These are phyloP conservation scores for Paratrypauchen microcephalus DNA, from an alignment of 2,797 vertebrate species.

Conservation along the genomic window DNA sequence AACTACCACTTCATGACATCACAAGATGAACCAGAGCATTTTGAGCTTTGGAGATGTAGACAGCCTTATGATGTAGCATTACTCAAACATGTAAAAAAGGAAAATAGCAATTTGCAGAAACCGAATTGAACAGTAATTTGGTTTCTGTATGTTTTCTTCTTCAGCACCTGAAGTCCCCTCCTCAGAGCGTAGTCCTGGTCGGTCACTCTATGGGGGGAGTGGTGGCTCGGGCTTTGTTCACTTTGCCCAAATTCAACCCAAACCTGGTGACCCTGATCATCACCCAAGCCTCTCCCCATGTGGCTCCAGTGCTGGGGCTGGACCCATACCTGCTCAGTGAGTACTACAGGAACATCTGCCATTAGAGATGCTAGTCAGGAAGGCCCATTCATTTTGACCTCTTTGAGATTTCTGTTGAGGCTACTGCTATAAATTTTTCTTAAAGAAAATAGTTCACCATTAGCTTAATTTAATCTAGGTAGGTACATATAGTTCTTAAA, in stretches of 20 bases:
- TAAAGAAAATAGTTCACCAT: too few species aligned
- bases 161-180: constrained; percentile 83
- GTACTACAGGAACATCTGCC: not conserved
- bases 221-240: constrained; percentile 91
- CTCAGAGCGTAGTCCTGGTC: constrained; percentile 87
- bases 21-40: too few species aligned
- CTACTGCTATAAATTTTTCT: too few species aligned
- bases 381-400: not conserved
- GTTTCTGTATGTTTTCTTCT: not conserved
- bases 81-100: too few species aligned
- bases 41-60: too few species aligned
- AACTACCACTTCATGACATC: too few species aligned
- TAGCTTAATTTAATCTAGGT: too few species aligned
- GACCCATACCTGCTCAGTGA: constrained; percentile 90
- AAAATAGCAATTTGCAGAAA: too few species aligned
- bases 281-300: constrained; percentile 94
- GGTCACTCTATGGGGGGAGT: constrained; percentile 99
- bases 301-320: constrained; percentile 89
- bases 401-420: not conserved
- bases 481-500: too few species aligned
- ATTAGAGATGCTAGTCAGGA: too few species aligned
- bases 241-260: constrained; percentile 88
- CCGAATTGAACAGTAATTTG: too few species aligned
- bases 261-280: constrained; percentile 89
- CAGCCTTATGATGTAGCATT: too few species aligned